Conservation (phyloP, 2,888 invertebrate genomes). For the Drosophila prolongata region DNA sequence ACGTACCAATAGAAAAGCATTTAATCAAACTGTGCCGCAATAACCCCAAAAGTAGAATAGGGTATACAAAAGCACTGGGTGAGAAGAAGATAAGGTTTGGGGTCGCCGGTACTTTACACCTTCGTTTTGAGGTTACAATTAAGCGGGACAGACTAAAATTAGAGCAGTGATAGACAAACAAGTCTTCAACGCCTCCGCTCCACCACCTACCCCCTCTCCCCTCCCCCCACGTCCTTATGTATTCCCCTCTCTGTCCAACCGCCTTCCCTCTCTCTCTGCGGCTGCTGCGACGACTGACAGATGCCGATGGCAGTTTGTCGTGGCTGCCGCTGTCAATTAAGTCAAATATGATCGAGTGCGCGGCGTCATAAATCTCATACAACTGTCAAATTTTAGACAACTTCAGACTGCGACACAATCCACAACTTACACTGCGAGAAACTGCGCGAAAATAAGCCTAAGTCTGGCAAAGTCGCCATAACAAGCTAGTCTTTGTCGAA, state of each 20-base stretch:
- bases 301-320: conserved; percentile 74
- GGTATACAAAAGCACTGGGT: neutral
- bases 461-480: no score
- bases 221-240: neutral
- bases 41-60: neutral
- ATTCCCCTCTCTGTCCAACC: neutral
- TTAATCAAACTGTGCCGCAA: neutral
- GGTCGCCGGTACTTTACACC: conserved; percentile 14
- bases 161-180: conserved; percentile 14
- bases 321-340: conserved; percentile 77
- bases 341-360: conserved; percentile 78
- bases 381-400: conserved; percentile 70
- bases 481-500: no score
- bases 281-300: conserved; percentile 39
- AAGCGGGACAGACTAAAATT: conserved; percentile 26
- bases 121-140: conserved; percentile 22
- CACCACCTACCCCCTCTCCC: no score
- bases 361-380: conserved; percentile 75
- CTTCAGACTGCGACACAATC: conserved; percentile 53
- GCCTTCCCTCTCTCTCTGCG: conserved; percentile 6
- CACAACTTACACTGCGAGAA: conserved; percentile 13
- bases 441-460: neutral
- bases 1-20: no score
- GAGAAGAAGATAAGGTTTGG: conserved; percentile 1
- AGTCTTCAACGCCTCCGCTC: conserved; percentile 17